phyloP scores from a whole-genome alignment of 2,888 invertebrate genomes.

The Acanthoscelides obtectus region DNA sequence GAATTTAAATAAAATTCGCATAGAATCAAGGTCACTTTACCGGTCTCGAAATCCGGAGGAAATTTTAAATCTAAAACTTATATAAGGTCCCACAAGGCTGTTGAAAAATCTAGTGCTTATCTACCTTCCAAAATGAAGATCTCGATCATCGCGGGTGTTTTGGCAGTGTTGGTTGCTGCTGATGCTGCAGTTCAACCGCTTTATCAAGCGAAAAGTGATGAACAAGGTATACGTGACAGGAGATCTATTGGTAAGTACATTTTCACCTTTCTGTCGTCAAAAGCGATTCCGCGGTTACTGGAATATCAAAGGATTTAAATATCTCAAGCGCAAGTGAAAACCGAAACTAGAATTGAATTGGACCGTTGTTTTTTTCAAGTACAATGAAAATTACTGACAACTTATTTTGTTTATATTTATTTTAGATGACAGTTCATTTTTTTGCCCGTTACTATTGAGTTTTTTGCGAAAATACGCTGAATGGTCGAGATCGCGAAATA shows the following conservation, averaged over 20 bases:
- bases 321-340: no score
- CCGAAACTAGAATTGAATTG: no score
- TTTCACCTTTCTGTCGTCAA: no score
- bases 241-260: not conserved
- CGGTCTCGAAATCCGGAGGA: not conserved
- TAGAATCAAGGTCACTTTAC: not conserved
- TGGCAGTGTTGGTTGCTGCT: not conserved
- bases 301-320: no score
- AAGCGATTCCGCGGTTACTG: no score
- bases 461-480: no score
- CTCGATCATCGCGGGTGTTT: not conserved
- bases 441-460: no score
- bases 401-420: no score
- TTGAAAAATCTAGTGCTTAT: not conserved
- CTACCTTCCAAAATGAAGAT: not conserved
- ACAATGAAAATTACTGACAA: no score
- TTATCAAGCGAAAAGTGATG: not conserved
- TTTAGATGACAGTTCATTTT: no score
- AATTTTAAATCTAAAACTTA: not conserved
- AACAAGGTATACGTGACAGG: not conserved
- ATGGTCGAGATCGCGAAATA: no score
- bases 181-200: not conserved
- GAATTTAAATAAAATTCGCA: not conserved
- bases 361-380: no score
- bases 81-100: not conserved